These are phyloP conservation scores for Bettongia penicillata DNA, from an alignment of 2,113 vertebrate species.

Conservation along the genomic window DNA sequence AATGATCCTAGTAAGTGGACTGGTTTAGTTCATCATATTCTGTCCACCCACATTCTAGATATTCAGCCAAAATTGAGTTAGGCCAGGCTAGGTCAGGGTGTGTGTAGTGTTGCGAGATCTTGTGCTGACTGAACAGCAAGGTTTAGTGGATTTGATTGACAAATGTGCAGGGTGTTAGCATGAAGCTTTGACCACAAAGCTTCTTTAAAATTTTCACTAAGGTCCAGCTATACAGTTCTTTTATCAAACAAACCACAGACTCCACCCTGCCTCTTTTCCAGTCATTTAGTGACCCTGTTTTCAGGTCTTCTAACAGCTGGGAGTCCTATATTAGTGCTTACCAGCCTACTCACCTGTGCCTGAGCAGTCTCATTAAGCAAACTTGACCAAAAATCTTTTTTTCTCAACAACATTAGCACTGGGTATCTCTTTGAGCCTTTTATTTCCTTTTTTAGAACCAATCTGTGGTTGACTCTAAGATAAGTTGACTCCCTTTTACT, in stretches of 20 bases:
- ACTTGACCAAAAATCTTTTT: slow-evolving; percentile 4
- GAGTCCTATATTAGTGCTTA: slow-evolving; percentile 8
- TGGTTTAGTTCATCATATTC: not conserved
- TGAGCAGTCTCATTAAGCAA: slow-evolving; percentile 28
- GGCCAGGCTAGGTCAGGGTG: not conserved
- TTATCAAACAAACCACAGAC: not conserved
- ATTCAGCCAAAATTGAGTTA: not conserved
- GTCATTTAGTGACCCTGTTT: not conserved
- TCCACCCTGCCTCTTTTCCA: not conserved
- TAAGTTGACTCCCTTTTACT: not conserved
- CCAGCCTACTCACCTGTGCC: slow-evolving; percentile 15
- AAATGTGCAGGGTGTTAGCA: not conserved
- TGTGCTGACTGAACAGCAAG: not conserved
- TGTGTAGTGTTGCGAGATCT: not conserved
- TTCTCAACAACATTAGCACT: slow-evolving; percentile 36
- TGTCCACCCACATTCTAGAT: not conserved
- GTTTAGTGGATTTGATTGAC: not conserved
- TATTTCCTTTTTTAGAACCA: slow-evolving; percentile 12
- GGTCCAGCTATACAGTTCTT: not conserved
- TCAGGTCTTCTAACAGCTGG: slow-evolving; percentile 15
- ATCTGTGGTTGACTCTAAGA: not conserved
- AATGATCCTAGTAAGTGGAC: not conserved
- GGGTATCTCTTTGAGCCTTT: slow-evolving; percentile 25
- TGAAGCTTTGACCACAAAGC: slow-evolving; percentile 15
- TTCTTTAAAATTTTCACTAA: not conserved